A percentile compares a stretch with the other conserved stretches of the same genome.
phyloP scores from a whole-genome alignment of 1,140 invertebrate genomes.

The Brachionus plicatilis region DNA sequence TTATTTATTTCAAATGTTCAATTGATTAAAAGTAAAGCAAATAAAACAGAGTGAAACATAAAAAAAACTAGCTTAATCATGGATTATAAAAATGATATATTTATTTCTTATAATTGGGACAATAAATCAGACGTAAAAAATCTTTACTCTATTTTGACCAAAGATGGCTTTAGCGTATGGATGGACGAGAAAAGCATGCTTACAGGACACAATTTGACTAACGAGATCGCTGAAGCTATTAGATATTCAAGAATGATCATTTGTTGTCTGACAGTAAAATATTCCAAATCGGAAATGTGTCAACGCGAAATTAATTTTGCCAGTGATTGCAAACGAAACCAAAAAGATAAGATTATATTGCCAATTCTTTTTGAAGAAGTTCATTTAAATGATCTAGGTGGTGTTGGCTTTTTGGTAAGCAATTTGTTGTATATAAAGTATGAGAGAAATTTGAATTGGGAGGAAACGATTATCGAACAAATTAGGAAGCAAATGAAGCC shows the following conservation, averaged over 20 bases:
- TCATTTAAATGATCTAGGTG: not conserved
- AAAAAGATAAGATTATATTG: not conserved
- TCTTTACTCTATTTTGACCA: not conserved
- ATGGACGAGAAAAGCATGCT: not conserved
- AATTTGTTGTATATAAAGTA: not conserved
- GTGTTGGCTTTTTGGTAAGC: not conserved
- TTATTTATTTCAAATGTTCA: not conserved
- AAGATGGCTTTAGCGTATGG: not conserved
- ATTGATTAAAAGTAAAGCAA: not conserved
- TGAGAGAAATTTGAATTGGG: not conserved
- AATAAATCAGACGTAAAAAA: not conserved
- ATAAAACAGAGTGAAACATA: not conserved
- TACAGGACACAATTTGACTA: not conserved
- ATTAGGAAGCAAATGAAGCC: not conserved
- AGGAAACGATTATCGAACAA: not conserved
- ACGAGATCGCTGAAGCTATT: not conserved
- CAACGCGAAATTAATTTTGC: not conserved
- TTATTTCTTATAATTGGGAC: not conserved
- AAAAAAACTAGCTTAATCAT: not conserved
- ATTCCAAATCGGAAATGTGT: not conserved
- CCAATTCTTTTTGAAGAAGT: not conserved
- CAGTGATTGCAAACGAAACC: not conserved
- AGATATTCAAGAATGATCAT: not conserved
- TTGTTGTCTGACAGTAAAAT: not conserved
- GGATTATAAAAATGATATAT: slow-evolving; percentile 1